Conservation (phyloP, 2,797 vertebrate genomes). For the Zalophus californianus region DNA sequence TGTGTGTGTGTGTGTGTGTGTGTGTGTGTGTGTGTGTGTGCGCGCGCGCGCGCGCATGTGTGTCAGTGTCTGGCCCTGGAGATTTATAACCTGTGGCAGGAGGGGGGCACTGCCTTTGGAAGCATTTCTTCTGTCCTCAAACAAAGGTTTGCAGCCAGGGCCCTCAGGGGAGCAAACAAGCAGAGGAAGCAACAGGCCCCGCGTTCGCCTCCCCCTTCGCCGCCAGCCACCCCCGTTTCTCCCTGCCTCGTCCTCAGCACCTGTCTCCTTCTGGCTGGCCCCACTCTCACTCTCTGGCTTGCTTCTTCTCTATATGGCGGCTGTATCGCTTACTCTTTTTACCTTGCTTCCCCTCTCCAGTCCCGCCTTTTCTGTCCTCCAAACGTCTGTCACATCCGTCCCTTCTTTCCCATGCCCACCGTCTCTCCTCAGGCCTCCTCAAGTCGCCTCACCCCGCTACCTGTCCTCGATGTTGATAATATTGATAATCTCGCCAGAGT, state of each 20-base stretch:
- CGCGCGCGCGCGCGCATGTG: neutral
- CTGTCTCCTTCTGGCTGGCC: neutral
- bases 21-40: no score
- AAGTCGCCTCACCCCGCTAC: slow-evolving; percentile 1
- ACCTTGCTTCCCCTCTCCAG: neutral
- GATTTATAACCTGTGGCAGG: slow-evolving; percentile 85
- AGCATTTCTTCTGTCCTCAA: slow-evolving; percentile 59
- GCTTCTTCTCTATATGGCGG: neutral
- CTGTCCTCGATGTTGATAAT: neutral
- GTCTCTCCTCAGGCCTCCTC: neutral
- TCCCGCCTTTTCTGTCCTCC: neutral
- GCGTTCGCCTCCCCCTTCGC: neutral
- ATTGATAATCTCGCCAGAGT: neutral
- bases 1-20: neutral
- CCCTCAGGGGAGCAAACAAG: slow-evolving; percentile 46
- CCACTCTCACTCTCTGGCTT: neutral
- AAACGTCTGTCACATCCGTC: neutral
- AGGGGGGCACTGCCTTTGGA: slow-evolving; percentile 58
- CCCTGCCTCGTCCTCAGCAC: neutral
- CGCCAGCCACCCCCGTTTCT: neutral
- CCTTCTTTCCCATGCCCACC: neutral
- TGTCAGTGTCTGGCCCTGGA: neutral
- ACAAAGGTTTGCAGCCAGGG: slow-evolving; percentile 52
- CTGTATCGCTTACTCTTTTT: neutral
- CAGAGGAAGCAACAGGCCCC: neutral